Base-by-base conservation (phyloP, 1,140 invertebrate species). In the Metaphire vulgaris region DNA sequence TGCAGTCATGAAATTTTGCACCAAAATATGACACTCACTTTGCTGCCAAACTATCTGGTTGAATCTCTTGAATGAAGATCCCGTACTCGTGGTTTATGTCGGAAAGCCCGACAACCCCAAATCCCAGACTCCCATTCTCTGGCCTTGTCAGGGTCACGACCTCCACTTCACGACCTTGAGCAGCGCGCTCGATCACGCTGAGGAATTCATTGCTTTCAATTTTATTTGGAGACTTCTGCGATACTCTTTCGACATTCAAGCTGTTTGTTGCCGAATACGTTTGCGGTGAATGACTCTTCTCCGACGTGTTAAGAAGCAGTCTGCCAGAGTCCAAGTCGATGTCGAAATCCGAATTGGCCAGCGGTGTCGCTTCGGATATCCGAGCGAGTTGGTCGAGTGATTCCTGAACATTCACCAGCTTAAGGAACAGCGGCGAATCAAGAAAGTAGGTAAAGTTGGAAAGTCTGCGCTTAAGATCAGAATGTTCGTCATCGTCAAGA, bases 381-480 rank as follows among this genome's bases (percentile, higher is more conserved):
- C 21, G 41, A 6, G 41, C 41, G 41, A 56, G 79, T 74, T 85
- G 82, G 56, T 2, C 79, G 14, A 84, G 77, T 34, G 82, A 83
- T 81, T 89, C 89, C 82, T 90, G 93, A 79, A 98, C 90, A 68
- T 92, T 93, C n/a, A 95, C 91, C 81, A 97, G 93, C 82, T 92
- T 93, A 75, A 92, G 90, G 82, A 98, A 92, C 56, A 97, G 91
- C 12, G 96, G 96, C 88, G 94, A 95, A 80, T 96, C 92, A 76
- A 98, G 85, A 66, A 97, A 89, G 75, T 91, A 91, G 79, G 97
- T 91, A 0, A 98, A 88, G 56, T 93, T 91, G 81, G 92, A 92
- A 26, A 98, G 86, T 21, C 21, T 56, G 6, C 21, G 41, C 21
- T 21, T 56, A 21, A 56, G 41, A 21, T 56, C 21, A 21, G 41